Evolutionary conservation across 2,113 vertebrate genomes (phyloP).

Genomic region (Notarius lentiginosus): DNA sequence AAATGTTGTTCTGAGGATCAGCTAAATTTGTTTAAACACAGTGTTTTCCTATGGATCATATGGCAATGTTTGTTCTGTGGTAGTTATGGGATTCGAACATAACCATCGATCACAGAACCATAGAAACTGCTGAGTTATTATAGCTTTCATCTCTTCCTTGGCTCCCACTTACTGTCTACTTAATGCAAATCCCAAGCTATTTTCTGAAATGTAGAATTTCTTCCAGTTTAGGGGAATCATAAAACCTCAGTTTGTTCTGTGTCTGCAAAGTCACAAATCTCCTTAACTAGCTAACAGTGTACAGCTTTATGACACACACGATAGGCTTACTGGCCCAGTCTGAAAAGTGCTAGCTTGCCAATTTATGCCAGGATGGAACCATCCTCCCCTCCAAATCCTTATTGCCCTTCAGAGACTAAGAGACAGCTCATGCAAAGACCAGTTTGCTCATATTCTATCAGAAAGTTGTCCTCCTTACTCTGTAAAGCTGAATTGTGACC

Average conservation of each 20-base stretch:
- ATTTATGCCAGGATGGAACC: neutral
- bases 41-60: neutral
- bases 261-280: neutral
- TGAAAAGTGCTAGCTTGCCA: conserved; percentile 24
- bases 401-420: neutral
- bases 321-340: neutral
- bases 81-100: neutral
- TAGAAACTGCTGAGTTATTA: conserved; percentile 2
- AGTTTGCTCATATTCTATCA: neutral
- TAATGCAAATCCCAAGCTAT: neutral
- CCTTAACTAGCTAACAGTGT: conserved; percentile 24
- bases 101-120: neutral
- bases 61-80: neutral
- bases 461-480: neutral
- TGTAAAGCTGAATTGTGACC: neutral
- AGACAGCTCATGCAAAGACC: neutral
- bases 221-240: neutral
- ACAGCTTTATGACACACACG: conserved; percentile 9
- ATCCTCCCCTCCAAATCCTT: neutral
- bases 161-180: neutral
- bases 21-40: neutral
- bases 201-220: neutral
- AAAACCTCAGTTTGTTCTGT: neutral
- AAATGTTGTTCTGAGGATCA: conserved; percentile 3
- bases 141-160: neutral